Evolutionary conservation across 2,888 invertebrate species (phyloP), one percentile per base, ranked within the genome.

Genomic region (Sepioteuthis lessoniana): DNA sequence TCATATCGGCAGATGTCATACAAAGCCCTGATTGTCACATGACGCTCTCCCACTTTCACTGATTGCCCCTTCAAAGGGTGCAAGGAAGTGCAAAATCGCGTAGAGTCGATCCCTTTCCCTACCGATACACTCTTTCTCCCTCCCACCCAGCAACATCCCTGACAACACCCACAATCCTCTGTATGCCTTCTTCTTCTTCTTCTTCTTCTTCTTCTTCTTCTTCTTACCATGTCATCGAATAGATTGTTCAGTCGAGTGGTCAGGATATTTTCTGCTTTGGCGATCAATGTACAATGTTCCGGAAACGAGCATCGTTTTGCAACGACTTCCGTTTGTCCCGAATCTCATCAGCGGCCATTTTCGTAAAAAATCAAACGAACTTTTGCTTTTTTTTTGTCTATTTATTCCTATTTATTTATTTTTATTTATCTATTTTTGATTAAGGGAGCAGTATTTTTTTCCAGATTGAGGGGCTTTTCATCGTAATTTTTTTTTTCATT

Each of bases 331-430:
- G 50, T 76, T 76, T n/a, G 76, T 76, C n/a, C 76, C n/a, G n/a
- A n/a, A n/a, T 76, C 76, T 76, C 76, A 76, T 76, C 76, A 76
- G 76, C n/a, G 19, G n/a, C 76, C n/a, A 31, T n/a, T 10, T 31
- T 76, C n/a, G 76, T 31, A 76, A 76, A 76, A 76, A 76, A 76
- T 76, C 76, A 76, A 76, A 76, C 76, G 76, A 76, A 76, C n/a
- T n/a, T 7, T n/a, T 76, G n/a, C 7, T n/a, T 76, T 76, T 76
- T 76, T n/a, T 50, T 19, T 21, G 19, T 16, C n/a, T n/a, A n/a
- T n/a, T n/a, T n/a, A n/a, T n/a, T n/a, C n/a, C n/a, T n/a, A n/a
- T n/a, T n/a, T n/a, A n/a, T n/a, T n/a, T n/a, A n/a, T n/a, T n/a
- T n/a, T n/a, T n/a, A n/a, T n/a, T n/a, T n/a, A n/a, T n/a, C n/a